Conservation (phyloP, 2,113 vertebrate genomes). For the Platycercus adscitus region DNA sequence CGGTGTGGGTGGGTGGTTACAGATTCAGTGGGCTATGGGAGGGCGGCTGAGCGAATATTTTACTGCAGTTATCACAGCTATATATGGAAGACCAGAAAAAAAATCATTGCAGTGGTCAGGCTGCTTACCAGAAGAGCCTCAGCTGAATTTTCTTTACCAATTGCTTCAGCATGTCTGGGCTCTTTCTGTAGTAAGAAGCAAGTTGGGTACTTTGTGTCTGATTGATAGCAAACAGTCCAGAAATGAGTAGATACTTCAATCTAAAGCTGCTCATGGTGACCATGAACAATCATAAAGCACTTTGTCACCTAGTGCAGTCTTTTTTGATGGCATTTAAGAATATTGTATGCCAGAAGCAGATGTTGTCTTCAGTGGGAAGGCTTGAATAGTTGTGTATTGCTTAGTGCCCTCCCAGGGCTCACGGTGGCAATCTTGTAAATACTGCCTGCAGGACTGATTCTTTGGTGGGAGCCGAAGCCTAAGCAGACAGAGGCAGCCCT, state of each 20-base stretch:
- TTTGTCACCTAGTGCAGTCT: background rate
- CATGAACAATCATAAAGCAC: background rate
- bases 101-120: background rate
- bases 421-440: background rate
- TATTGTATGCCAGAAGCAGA: background rate
- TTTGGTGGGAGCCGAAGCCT: background rate
- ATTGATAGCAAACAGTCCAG: background rate
- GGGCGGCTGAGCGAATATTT: background rate
- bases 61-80: conserved; percentile 39
- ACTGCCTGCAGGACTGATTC: background rate
- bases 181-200: background rate
- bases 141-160: background rate
- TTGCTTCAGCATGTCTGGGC: background rate
- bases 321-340: background rate
- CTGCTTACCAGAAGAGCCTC: background rate
- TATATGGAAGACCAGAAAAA: conserved; percentile 2
- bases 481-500: background rate
- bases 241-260: background rate
- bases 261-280: background rate
- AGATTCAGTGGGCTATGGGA: background rate
- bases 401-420: background rate
- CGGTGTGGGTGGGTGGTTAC: background rate
- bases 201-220: background rate
- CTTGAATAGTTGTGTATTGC: background rate
- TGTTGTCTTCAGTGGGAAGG: background rate